Conservation (phyloP, 2,888 invertebrate genomes). For the Zelleria hepariella region DNA sequence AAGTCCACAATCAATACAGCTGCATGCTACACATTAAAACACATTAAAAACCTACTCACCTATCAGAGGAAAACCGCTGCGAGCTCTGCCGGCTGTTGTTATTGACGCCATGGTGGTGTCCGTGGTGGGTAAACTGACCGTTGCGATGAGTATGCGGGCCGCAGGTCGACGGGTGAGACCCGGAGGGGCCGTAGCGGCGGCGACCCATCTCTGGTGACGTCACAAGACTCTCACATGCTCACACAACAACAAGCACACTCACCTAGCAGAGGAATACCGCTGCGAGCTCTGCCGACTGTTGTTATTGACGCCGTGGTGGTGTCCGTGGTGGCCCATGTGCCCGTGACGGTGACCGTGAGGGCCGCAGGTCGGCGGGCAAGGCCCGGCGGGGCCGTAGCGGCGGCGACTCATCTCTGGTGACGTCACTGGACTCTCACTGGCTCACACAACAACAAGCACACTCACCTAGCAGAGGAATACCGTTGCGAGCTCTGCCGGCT, state of each 20-base stretch:
- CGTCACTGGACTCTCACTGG: slow-evolving; percentile 91
- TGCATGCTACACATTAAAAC: too few relatives aligned
- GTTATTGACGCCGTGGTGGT: slow-evolving; percentile 66
- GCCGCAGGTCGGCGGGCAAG: slow-evolving; percentile 75
- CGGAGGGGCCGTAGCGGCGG: slow-evolving; percentile 76
- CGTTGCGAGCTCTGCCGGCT: slow-evolving; percentile 78
- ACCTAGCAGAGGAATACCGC: slow-evolving; percentile 77
- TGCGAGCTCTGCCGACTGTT: slow-evolving; percentile 78
- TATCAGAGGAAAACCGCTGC: slow-evolving; percentile 77
- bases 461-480: slow-evolving; percentile 76
- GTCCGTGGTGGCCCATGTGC: slow-evolving; percentile 62
- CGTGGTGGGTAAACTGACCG: slow-evolving; percentile 63
- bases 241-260: too few relatives aligned
- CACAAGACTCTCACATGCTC: slow-evolving; percentile 89
- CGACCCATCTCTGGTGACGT: slow-evolving; percentile 93
- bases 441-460: too few relatives aligned
- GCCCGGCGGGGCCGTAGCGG: slow-evolving; percentile 73
- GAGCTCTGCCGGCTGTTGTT: slow-evolving; percentile 78
- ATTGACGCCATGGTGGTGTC: slow-evolving; percentile 61
- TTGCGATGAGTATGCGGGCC: slow-evolving; percentile 73
- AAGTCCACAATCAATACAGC: too few relatives aligned
- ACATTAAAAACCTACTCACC: too few relatives aligned
- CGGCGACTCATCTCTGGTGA: slow-evolving; percentile 92
- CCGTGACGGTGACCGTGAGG: slow-evolving; percentile 71
- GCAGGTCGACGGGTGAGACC: slow-evolving; percentile 73